Evolutionary conservation across 1,140 invertebrate species (phyloP).

Genomic region (Achroia grisella): DNA sequence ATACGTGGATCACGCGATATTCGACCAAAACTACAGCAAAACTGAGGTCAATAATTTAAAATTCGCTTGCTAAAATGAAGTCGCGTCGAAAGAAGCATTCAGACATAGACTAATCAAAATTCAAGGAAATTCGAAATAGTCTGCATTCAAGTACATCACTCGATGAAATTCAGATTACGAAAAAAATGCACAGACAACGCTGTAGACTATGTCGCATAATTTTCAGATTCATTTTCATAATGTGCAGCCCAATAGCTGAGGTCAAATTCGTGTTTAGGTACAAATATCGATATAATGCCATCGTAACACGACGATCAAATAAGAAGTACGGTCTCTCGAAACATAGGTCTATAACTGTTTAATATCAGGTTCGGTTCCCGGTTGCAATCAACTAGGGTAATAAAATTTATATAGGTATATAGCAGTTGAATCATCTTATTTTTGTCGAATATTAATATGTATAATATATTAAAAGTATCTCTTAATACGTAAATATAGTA

Average conservation of each 20-base stretch:
- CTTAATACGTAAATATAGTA: too few species aligned
- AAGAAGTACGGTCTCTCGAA: too few species aligned
- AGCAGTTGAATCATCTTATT: too few species aligned
- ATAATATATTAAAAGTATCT: too few species aligned
- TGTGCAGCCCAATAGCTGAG: constrained; percentile 58
- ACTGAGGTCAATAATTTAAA: constrained; percentile 8
- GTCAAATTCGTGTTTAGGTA: constrained; percentile 33
- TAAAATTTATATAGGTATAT: too few species aligned
- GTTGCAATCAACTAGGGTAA: too few species aligned
- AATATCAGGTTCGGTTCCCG: too few species aligned
- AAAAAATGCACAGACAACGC: constrained; percentile 65
- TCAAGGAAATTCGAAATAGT: constrained; percentile 67
- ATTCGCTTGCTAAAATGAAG: constrained; percentile 8
- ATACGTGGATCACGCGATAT: constrained; percentile 18
- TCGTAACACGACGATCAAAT: too few species aligned
- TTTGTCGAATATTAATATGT: too few species aligned
- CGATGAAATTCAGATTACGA: constrained; percentile 44
- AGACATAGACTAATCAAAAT: constrained; percentile 65
- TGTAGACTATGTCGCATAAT: constrained; percentile 56
- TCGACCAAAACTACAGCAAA: constrained; percentile 13
- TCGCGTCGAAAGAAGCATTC: constrained; percentile 20
- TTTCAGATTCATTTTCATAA: constrained; percentile 71
- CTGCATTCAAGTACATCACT: constrained; percentile 64
- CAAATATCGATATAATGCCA: too few species aligned
- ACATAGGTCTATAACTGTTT: too few species aligned